Evolutionary conservation across 2,113 vertebrate species (phyloP), one percentile per base, ranked within the genome.

Genomic region (Alaudala cheleensis): DNA sequence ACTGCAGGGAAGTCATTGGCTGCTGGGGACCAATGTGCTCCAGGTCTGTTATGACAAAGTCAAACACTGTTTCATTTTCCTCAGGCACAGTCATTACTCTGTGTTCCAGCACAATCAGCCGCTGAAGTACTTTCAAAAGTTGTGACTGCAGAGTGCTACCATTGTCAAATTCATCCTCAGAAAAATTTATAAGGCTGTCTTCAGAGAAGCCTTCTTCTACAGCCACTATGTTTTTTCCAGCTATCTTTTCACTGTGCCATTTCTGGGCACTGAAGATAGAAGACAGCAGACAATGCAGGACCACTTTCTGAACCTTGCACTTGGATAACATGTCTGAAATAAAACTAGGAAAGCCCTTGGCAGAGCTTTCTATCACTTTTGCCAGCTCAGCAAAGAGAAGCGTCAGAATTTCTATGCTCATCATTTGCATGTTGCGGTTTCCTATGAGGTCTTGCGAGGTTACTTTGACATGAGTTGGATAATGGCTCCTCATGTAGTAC

Each of bases 221-320:
- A 8, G 98, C 96, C 45, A 98, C 96, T 61, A 98, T 58, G 54
- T 99, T 99, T 72, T 98, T 98, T 29, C 98, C 99, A 37, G 98
- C 97, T 45, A 62, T 67, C 64, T 98, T 98, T 86, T 99, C 99
- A 79, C 98, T 99, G 37, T 99, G 98, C 99, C 99, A 99, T 83
- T 99, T 99, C 94, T 99, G 99, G 12, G 99, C 98, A 10, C 99
- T 99, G 88, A 99, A 99, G 97, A 99, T 99, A 50, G 99, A 99
- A 23, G 99, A 99, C 2, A 99, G 98, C 76, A 99, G 97, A 83
- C 99, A 99, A 65, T 99, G 99, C 57, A 99, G 98, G 93, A 99
- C 98, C 87, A 99, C 99, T 69, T 99, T 99, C 97, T 99, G 99
- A 92, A 99, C 99, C 95, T 99, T 99, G 97, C 99, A 99, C 92